Percentiles rank a stretch among this genome's conserved stretches.
phyloP scores from a whole-genome alignment of 2,888 invertebrate species.

The Tillus elongatus region DNA sequence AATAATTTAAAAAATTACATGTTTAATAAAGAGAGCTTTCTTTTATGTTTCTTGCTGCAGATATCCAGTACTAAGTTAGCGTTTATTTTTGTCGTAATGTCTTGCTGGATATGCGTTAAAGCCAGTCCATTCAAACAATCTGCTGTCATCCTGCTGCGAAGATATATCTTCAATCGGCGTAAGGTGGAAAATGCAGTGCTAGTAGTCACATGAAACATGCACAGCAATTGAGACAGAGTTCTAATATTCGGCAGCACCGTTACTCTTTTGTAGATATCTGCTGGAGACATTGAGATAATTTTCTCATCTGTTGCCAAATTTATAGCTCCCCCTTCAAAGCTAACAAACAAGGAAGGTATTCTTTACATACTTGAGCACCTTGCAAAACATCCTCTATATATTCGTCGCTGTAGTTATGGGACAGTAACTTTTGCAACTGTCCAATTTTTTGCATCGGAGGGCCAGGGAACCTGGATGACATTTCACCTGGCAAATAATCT shows the following conservation, averaged over 20 bases:
- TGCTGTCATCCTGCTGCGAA: too few relatives aligned
- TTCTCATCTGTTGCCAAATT: slow-evolving; percentile 2
- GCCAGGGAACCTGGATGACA: slow-evolving; percentile 4
- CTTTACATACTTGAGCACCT: slow-evolving; percentile 2
- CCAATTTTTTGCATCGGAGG: background rate
- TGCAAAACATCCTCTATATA: slow-evolving; percentile 2
- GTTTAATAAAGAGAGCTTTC: too few relatives aligned
- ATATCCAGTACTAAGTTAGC: too few relatives aligned
- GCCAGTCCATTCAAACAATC: too few relatives aligned
- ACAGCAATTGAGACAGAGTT: slow-evolving; percentile 2
- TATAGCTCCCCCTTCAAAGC: slow-evolving; percentile 1
- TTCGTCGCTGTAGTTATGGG: slow-evolving; percentile 7
- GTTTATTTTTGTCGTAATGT: too few relatives aligned
- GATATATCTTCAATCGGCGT: slow-evolving; percentile 1
- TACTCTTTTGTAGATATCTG: slow-evolving; percentile 2
- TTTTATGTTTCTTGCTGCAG: too few relatives aligned
- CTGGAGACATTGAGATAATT: background rate
- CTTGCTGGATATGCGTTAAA: too few relatives aligned
- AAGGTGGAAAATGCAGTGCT: background rate
- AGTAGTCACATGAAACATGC: slow-evolving; percentile 2
- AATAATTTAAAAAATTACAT: background rate
- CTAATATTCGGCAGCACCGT: slow-evolving; percentile 2
- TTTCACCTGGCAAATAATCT: slow-evolving; percentile 6
- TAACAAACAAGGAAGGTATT: slow-evolving; percentile 1
- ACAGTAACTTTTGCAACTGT: slow-evolving; percentile 6